Evolutionary conservation across 2,797 vertebrate species (phyloP).

Genomic region (Myotis vivesi): DNA sequence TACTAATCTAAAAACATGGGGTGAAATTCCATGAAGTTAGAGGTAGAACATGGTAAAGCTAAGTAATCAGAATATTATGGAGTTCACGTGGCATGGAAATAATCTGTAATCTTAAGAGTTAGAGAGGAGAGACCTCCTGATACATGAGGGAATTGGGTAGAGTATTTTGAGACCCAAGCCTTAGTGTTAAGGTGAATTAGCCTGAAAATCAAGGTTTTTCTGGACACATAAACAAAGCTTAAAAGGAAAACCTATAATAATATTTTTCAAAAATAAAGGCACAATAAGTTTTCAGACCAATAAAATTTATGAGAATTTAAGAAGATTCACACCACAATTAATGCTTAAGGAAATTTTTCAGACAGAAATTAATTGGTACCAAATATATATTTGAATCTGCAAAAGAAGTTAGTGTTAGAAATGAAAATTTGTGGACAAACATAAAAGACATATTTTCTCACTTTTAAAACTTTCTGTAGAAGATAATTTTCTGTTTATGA

Average conservation of each 20-base stretch:
- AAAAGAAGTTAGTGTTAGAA: neutral
- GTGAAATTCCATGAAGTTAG: neutral
- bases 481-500: neutral
- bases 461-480: neutral
- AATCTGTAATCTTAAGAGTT: neutral
- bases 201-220: neutral
- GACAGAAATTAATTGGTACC: neutral
- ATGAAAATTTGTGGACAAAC: neutral
- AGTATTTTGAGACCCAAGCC: neutral
- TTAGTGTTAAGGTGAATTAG: neutral
- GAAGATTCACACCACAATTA: neutral
- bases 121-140: neutral
- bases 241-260: neutral
- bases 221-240: neutral
- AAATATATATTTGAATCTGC: neutral
- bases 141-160: neutral
- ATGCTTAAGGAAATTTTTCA: neutral
- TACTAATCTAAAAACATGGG: neutral
- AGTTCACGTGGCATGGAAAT: neutral
- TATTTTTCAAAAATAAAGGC: neutral
- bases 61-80: neutral
- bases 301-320: neutral
- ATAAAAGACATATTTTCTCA: neutral
- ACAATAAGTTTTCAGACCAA: neutral
- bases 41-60: neutral